Evolutionary conservation across 2,797 vertebrate genomes (phyloP).

Genomic region (Gobio occitaniae): DNA sequence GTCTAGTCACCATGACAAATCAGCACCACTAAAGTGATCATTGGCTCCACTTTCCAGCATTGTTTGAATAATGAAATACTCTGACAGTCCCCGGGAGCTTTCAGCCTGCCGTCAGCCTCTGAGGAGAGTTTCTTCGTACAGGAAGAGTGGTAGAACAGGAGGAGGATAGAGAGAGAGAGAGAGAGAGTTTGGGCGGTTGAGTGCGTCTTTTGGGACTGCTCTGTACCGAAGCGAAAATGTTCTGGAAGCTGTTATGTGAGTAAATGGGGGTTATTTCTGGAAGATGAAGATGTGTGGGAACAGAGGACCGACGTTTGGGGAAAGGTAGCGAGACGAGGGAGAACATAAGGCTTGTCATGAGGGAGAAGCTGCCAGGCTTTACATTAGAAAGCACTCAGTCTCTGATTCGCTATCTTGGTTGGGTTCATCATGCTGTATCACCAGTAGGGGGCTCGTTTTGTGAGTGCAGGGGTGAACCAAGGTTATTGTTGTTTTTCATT

Average conservation of each 20-base stretch:
- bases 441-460: constrained; percentile 37
- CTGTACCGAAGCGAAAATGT: constrained; percentile 70
- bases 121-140: constrained; percentile 8
- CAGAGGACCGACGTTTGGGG: constrained; percentile 67
- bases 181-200: constrained; percentile 38
- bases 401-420: constrained; percentile 22
- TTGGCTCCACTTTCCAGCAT: constrained; percentile 32
- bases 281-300: constrained; percentile 70
- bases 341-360: constrained; percentile 49
- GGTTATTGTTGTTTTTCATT: neutral
- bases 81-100: constrained; percentile 75
- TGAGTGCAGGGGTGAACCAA: neutral
- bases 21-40: constrained; percentile 62
- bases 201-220: constrained; percentile 69
- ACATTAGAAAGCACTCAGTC: constrained; percentile 68
- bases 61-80: constrained; percentile 78
- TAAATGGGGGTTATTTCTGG: constrained; percentile 78
- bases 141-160: constrained; percentile 18
- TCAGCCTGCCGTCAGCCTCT: constrained; percentile 39
- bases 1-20: constrained; percentile 60
- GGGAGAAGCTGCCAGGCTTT: constrained; percentile 55
- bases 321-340: constrained; percentile 52
- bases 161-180: constrained; percentile 26
- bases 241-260: constrained; percentile 76
- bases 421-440: neutral